Conservation (phyloP, 2,113 vertebrate genomes). For the Rhinopomastus cyanomelas region DNA sequence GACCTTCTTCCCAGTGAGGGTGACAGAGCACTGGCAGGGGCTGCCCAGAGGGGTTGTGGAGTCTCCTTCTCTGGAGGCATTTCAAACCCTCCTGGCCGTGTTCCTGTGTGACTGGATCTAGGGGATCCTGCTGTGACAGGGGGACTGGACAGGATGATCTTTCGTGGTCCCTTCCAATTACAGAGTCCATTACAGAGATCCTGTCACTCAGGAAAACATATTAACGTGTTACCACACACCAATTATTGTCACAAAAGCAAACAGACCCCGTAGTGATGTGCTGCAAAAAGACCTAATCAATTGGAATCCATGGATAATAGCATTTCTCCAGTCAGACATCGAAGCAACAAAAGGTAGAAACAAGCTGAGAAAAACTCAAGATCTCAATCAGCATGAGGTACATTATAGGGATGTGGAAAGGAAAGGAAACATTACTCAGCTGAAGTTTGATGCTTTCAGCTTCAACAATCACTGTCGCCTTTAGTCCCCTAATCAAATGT, state of each 20-base stretch:
- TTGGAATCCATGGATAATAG: background rate
- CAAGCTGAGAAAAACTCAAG: background rate
- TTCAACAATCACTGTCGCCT: background rate
- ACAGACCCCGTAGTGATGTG: background rate
- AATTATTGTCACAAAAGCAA: background rate
- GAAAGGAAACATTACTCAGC: background rate
- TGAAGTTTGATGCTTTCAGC: background rate
- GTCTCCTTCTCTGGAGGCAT: no score
- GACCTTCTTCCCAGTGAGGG: no score
- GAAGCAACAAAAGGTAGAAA: background rate
- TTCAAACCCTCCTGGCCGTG: no score
- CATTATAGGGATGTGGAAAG: background rate
- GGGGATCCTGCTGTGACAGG: no score
- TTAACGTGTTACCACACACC: background rate
- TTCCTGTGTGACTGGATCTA: no score
- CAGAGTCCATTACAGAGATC: background rate
- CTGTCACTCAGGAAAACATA: background rate
- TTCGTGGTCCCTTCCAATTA: no score
- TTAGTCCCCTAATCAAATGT: conserved; percentile 11
- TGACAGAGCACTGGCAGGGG: no score
- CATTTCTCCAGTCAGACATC: background rate
- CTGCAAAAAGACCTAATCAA: background rate
- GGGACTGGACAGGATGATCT: no score
- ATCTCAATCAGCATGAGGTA: background rate
- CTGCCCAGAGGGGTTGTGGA: no score